These are phyloP conservation scores for Carollia perspicillata DNA, from an alignment of 2,113 vertebrate genomes.

Conservation along the genomic window DNA sequence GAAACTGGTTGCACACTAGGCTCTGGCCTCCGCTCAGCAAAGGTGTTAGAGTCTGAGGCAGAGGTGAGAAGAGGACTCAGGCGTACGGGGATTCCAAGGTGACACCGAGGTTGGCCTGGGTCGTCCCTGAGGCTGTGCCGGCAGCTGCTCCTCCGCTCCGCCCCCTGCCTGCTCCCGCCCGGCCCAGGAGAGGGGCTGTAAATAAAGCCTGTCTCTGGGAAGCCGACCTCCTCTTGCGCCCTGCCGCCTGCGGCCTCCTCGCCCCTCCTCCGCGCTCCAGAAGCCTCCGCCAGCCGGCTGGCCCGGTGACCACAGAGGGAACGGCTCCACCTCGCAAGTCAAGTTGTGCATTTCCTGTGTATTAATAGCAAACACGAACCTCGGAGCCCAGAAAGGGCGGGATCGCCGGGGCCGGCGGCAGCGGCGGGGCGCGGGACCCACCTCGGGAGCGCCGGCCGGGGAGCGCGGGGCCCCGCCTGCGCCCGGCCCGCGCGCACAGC, in stretches of 20 bases:
- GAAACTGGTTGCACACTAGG: conserved; percentile 25
- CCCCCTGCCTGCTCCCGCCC: neutral
- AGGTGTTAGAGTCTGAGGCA: conserved; percentile 25
- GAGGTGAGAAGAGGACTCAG: conserved; percentile 16
- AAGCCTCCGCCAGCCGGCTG: conserved; percentile 51
- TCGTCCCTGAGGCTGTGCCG: neutral
- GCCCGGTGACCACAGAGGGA: conserved; percentile 68
- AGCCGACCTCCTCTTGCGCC: conserved; percentile 47
- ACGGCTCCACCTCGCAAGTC: conserved; percentile 79
- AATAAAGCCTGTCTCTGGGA: conserved; percentile 67
- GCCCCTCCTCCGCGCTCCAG: conserved; percentile 48
- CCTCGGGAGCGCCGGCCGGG: neutral
- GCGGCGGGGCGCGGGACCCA: conserved; percentile 11
- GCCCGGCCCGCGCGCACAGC: conserved; percentile 12
- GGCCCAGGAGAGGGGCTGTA: conserved; percentile 33
- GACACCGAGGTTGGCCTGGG: neutral
- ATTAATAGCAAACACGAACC: conserved; percentile 53
- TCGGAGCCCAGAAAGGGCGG: conserved; percentile 65
- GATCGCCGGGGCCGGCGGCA: conserved; percentile 31
- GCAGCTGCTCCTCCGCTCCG: conserved; percentile 20
- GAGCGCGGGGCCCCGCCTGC: neutral
- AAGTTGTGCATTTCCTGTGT: conserved; percentile 81
- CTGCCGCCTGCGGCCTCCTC: conserved; percentile 59
- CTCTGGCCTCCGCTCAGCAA: neutral
- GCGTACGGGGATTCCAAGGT: neutral